Base-by-base conservation (phyloP, 2,888 invertebrate species). In the Amiota mariae region DNA sequence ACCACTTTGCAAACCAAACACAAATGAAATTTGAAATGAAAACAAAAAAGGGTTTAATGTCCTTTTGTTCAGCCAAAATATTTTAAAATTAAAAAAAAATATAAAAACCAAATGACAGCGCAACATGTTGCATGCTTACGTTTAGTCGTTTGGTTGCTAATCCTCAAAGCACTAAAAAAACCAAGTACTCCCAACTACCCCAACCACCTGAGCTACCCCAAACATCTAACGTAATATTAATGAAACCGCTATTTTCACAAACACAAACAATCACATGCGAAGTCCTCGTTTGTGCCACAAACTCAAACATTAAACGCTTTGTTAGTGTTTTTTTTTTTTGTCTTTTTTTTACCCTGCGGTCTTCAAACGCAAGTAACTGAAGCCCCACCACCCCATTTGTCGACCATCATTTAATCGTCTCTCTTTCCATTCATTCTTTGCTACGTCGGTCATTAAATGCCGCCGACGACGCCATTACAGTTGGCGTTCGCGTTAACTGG, bases 371-470 rank as follows among this genome's bases (percentile, higher is more conserved):
- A 3, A 59, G 24, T 2, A 36, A 36, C 36, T 36, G 36, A 6
- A 36, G 2, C 36, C 0, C 36, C 36, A 36, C 36, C 36, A 36
- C 36, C 36, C 36, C 36, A 36, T 36, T 36, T 36, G 36, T 36
- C 36, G 36, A 36, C 36, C 36, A 36, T 36, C 6, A 36, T 36
- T 36, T 36, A 36, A 36, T 36, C 8, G 36, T 6, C 36, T 36
- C 0, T 36, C 36, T 6, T 36, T 36, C 36, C 36, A 6, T 36
- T 6, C 36, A 36, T 36, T 36, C 36, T 36, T 6, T 36, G 4
- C 59, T n/a, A 36, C 63, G 24, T 13, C 66, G 66, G 66, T 54
- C 67, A 68, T 68, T 68, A 68, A 54, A 54, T 68, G 54, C 54
- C 67, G 36, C 20, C 36, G 66, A 11, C 48, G 49, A 18, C 66